phyloP scores from a whole-genome alignment of 2,888 invertebrate genomes.

The Macaria liturata region DNA sequence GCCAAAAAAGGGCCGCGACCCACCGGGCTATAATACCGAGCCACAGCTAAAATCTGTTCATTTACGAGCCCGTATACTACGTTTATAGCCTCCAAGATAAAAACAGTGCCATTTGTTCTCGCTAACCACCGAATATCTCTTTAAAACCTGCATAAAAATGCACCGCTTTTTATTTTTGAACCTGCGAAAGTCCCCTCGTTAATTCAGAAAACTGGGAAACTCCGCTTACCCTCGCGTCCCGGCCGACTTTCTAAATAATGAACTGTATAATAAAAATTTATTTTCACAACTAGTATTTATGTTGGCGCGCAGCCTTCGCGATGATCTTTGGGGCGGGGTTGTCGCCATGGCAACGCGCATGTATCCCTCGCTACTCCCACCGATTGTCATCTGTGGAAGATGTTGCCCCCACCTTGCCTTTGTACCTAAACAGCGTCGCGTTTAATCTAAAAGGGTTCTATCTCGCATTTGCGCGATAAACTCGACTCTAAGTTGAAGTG shows the following conservation, averaged over 20 bases:
- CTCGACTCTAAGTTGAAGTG: constrained; percentile 45
- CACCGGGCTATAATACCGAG: constrained; percentile 31
- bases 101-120: constrained; percentile 35
- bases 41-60: constrained; percentile 31
- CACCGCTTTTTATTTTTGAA: constrained; percentile 37
- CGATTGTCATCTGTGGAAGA: constrained; percentile 79
- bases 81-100: constrained; percentile 36
- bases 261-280: constrained; percentile 78
- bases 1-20: constrained; percentile 20
- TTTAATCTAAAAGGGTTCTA: constrained; percentile 77
- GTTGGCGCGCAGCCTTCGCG: constrained; percentile 53
- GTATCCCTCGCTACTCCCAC: constrained; percentile 72
- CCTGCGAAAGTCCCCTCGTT: constrained; percentile 57
- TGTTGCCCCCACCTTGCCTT: constrained; percentile 69
- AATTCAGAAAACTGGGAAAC: constrained; percentile 44
- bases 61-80: constrained; percentile 34
- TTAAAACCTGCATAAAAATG: constrained; percentile 43
- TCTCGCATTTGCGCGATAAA: constrained; percentile 42
- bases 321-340: constrained; percentile 71
- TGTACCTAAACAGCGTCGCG: constrained; percentile 60
- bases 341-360: constrained; percentile 71
- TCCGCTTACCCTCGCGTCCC: constrained; percentile 45
- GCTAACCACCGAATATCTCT: constrained; percentile 34
- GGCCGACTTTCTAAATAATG: constrained; percentile 71
- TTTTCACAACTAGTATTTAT: constrained; percentile 67